Evolutionary conservation across 2,113 vertebrate species (phyloP).

Genomic region (Etheostoma cragini): DNA sequence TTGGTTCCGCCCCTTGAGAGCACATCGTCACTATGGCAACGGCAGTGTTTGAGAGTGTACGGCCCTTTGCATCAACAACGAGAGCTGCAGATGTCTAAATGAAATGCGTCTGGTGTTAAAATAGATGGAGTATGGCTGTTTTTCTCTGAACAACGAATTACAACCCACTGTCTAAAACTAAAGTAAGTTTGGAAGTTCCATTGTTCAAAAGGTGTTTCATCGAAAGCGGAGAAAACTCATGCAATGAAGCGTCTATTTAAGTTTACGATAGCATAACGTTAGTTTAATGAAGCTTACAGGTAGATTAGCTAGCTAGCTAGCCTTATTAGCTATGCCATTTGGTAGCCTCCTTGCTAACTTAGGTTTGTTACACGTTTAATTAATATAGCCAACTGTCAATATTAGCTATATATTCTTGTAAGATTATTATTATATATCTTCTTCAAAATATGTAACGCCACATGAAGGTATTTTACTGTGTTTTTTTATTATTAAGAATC

Average conservation of each 20-base stretch:
- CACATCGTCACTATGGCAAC: constrained; percentile 54
- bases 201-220: not conserved
- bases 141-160: not conserved
- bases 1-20: constrained; percentile 30
- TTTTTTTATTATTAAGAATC: too few species aligned
- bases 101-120: not conserved
- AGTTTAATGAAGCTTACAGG: not conserved
- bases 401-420: too few species aligned
- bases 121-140: not conserved
- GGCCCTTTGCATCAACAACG: not conserved
- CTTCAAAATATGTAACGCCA: too few species aligned
- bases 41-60: constrained; percentile 19
- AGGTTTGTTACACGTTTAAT: too few species aligned
- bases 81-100: not conserved
- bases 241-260: not conserved
- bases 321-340: too few species aligned
- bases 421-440: too few species aligned
- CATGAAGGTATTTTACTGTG: too few species aligned
- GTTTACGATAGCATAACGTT: not conserved
- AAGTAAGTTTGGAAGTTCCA: constrained; percentile 12
- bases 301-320: not conserved
- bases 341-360: constrained; percentile 4
- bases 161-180: not conserved
- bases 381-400: not conserved
- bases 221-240: not conserved